Base-by-base conservation (phyloP, 2,888 invertebrate genomes). In the Xestia ashworthii region DNA sequence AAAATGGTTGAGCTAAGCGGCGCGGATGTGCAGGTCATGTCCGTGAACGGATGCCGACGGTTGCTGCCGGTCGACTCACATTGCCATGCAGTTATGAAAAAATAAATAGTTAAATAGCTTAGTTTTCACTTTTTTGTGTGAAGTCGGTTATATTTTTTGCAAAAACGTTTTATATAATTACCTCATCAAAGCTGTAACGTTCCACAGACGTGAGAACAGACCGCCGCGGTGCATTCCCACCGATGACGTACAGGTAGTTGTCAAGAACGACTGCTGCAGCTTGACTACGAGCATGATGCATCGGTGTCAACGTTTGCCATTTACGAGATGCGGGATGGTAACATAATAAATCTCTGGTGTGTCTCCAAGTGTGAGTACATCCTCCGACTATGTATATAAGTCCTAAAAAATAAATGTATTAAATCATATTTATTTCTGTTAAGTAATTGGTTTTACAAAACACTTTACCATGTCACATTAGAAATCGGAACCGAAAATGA, bases 311-410 rank as follows among this genome's bases (percentile, higher is more conserved):
- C 70, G 97, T 95, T 78, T 97, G 97, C 98, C 99, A 99, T 93
- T 98, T 98, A 88, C 98, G 97, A 5, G 98, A 98, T 46, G 98
- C 97, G 0, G 99, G 99, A 94, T 98, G 98, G 93, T 98, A 98
- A 91, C 98, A 98, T 90, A 98, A 97, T 85, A 98, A 96, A 93
- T 98, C 98, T 86, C 98, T 98, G 71, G 98, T 97, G 95, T 98
- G 98, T 69, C 99, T 97, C 92, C 98, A 98, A 71, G 97, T 97
- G 91, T 98, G 98, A 22, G 98, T 98, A 93, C 99, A 98, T 0
- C 99, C 99, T 46, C 99, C 99, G 72, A 99, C 98, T 89, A 99
- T 97, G 94, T 99, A 99, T 91, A 99, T 98, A 71, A 98, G 94
- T 83, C 98, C 98, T 98, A 91, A 5, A 92, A 91, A 69, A 48